These are phyloP conservation scores for Huso huso DNA, from an alignment of 2,797 vertebrate genomes.

Conservation along the genomic window DNA sequence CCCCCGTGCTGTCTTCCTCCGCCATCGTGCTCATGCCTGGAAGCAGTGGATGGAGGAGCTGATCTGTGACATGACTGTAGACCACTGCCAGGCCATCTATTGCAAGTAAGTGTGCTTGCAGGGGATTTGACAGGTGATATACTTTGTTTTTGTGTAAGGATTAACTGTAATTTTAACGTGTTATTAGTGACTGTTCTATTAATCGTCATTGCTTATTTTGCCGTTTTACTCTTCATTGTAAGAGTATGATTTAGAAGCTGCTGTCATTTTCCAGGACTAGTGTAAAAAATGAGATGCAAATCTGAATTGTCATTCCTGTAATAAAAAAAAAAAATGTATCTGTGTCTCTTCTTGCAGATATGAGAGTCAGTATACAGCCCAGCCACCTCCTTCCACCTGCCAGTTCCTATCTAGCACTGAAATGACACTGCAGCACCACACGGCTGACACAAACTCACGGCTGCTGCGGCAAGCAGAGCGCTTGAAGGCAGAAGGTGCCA, in stretches of 20 bases:
- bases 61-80: constrained; percentile 79
- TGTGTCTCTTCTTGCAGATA: constrained; percentile 56
- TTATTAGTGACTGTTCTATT: too few relatives aligned
- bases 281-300: too few relatives aligned
- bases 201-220: too few relatives aligned
- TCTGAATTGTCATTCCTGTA: too few relatives aligned
- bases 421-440: constrained; percentile 80
- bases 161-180: too few relatives aligned
- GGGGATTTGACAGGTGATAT: too few relatives aligned
- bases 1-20: constrained; percentile 78
- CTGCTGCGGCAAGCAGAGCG: constrained; percentile 83
- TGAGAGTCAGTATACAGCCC: constrained; percentile 83
- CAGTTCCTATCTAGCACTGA: constrained; percentile 86
- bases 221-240: too few relatives aligned
- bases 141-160: too few relatives aligned
- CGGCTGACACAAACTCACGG: constrained; percentile 76
- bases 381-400: constrained; percentile 65
- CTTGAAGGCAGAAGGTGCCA: constrained; percentile 83
- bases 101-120: constrained; percentile 68
- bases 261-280: too few relatives aligned
- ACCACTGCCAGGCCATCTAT: constrained; percentile 81
- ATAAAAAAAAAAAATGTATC: fast-evolving
- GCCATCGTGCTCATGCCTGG: constrained; percentile 88
- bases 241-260: too few relatives aligned
- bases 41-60: constrained; percentile 95